Percentiles rank a stretch among this genome's conserved stretches.
phyloP scores from a whole-genome alignment of 2,113 vertebrate genomes.

The Ictalurus furcatus region DNA sequence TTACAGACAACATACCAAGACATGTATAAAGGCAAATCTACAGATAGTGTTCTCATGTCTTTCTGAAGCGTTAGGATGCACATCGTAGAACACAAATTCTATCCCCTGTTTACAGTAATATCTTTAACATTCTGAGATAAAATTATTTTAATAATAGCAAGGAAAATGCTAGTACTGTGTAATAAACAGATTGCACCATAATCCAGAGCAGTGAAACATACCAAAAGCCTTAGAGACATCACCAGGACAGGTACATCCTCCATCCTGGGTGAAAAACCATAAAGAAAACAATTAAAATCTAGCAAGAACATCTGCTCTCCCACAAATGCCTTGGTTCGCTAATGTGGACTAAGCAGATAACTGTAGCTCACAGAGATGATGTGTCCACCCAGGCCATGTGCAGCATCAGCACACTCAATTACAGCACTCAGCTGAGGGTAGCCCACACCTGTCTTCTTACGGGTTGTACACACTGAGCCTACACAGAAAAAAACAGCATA shows the following conservation, averaged over 20 bases:
- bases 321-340: neutral
- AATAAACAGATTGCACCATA: neutral
- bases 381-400: conserved; percentile 86
- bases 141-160: neutral
- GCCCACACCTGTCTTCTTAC: conserved; percentile 87
- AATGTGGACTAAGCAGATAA: neutral
- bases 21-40: neutral
- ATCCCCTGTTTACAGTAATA: neutral
- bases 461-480: conserved; percentile 91
- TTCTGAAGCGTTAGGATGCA: neutral
- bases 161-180: neutral
- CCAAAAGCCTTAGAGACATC: conserved; percentile 92
- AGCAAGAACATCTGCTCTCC: neutral
- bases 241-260: conserved; percentile 88
- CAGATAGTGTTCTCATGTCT: neutral
- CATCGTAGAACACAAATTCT: neutral
- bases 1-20: neutral
- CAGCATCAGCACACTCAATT: conserved; percentile 89
- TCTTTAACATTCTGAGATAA: neutral
- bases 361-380: conserved; percentile 84
- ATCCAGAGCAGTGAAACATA: conserved; percentile 53
- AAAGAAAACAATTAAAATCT: neutral
- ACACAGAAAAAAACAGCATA: conserved; percentile 17
- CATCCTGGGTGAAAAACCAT: conserved; percentile 74
- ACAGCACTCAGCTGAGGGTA: conserved; percentile 92